phyloP scores from a whole-genome alignment of 2,888 invertebrate genomes.

The Tinea trinotella region DNA sequence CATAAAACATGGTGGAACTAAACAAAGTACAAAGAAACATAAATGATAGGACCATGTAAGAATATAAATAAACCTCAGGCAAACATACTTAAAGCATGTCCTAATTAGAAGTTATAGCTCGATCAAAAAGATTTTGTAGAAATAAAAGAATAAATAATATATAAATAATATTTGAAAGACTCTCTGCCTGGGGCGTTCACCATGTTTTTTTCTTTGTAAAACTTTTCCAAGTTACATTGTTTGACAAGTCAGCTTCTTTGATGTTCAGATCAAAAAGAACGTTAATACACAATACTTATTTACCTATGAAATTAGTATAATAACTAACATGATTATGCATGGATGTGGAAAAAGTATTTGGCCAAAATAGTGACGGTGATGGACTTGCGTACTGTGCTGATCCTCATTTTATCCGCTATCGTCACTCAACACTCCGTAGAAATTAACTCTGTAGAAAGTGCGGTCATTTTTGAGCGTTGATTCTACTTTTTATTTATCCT shows the following conservation, averaged over 20 bases:
- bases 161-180: not conserved
- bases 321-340: too few relatives aligned
- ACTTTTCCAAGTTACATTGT: conserved; percentile 13
- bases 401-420: too few relatives aligned
- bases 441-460: too few relatives aligned
- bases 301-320: too few relatives aligned
- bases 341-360: too few relatives aligned
- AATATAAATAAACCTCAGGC: not conserved
- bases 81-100: not conserved
- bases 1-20: not conserved
- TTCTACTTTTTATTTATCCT: too few relatives aligned
- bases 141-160: not conserved
- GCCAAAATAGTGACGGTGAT: too few relatives aligned
- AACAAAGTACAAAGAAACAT: not conserved
- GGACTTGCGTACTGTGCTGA: too few relatives aligned
- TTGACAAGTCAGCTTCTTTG: conserved; percentile 10
- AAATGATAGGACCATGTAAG: not conserved
- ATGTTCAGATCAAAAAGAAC: too few relatives aligned
- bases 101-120: not conserved
- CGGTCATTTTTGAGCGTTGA: too few relatives aligned
- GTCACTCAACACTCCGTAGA: too few relatives aligned
- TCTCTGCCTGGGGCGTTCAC: not conserved
- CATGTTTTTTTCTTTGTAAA: conserved; percentile 4
- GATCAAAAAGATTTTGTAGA: not conserved
- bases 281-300: too few relatives aligned